phyloP scores from a whole-genome alignment of 2,888 invertebrate species.

The Pinctada fucata region DNA sequence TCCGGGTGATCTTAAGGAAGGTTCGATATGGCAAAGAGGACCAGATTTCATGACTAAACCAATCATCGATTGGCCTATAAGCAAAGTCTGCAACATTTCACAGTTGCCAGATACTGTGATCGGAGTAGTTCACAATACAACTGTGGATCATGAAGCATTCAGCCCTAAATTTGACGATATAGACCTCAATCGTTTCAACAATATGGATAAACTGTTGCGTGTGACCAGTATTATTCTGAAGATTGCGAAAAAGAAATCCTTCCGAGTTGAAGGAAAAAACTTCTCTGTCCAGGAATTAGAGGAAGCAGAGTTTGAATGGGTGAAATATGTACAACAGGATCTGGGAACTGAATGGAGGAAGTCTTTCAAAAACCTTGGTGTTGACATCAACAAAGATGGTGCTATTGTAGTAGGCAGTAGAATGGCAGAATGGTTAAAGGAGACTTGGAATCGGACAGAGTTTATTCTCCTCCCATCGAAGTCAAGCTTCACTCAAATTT shows the following conservation, averaged over 20 bases:
- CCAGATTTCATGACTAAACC: conserved; percentile 12
- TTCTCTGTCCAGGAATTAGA: conserved; percentile 6
- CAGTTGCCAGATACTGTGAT: too few relatives aligned
- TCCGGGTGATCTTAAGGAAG: background rate
- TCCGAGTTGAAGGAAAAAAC: background rate
- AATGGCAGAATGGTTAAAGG: conserved; percentile 21
- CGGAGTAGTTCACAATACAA: too few relatives aligned
- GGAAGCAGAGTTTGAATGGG: conserved; percentile 15
- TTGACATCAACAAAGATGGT: background rate
- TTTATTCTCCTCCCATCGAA: conserved; percentile 19
- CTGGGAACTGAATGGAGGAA: background rate
- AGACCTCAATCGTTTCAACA: background rate
- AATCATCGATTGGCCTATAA: conserved; percentile 17
- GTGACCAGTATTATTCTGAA: conserved; percentile 7
- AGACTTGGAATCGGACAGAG: conserved; percentile 17
- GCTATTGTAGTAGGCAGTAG: conserved; percentile 15
- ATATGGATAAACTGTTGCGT: background rate
- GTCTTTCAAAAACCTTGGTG: background rate
- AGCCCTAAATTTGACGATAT: background rate
- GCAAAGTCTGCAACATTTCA: background rate
- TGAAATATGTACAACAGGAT: background rate
- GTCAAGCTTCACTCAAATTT: background rate
- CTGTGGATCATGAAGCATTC: too few relatives aligned
- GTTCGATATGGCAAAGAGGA: conserved; percentile 17
- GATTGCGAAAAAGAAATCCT: conserved; percentile 10